phyloP scores from a whole-genome alignment of 1,140 invertebrate species.

The Zaprionus davidi region DNA sequence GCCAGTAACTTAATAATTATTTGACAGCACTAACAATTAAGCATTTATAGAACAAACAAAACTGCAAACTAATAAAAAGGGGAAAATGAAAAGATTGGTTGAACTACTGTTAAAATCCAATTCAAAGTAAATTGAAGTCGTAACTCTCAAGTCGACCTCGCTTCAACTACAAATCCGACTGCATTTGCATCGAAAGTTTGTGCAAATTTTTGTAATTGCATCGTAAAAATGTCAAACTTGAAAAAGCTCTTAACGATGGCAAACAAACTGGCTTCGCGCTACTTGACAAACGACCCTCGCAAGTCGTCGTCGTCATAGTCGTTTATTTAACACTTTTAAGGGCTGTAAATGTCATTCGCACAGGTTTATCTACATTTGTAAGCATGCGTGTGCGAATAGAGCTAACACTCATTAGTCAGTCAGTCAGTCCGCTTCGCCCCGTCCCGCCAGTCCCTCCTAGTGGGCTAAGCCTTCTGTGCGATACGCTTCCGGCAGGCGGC shows the following conservation, averaged over 20 bases:
- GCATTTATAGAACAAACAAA: too few species aligned
- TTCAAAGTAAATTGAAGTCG: too few species aligned
- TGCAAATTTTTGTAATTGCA: slow-evolving; percentile 7
- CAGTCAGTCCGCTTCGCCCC: not conserved
- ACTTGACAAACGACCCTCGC: slow-evolving; percentile 28
- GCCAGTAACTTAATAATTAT: too few species aligned
- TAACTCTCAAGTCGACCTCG: slow-evolving; percentile 3
- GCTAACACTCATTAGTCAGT: not conserved
- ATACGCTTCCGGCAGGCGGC: slow-evolving; percentile 59
- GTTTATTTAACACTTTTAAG: slow-evolving; percentile 47
- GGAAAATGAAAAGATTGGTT: too few species aligned
- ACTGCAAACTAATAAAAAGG: too few species aligned
- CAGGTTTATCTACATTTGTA: slow-evolving; percentile 17
- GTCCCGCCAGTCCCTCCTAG: not conserved
- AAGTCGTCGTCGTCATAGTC: not conserved
- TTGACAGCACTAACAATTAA: too few species aligned
- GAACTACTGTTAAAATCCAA: too few species aligned
- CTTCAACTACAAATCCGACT: not conserved
- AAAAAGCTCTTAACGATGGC: not conserved
- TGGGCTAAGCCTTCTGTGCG: slow-evolving; percentile 42
- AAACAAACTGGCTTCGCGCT: not conserved
- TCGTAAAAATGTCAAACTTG: slow-evolving; percentile 3
- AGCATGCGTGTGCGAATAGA: not conserved
- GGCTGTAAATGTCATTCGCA: slow-evolving; percentile 42
- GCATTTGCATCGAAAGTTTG: slow-evolving; percentile 8